These are phyloP conservation scores for Ennomos erosarius DNA, from an alignment of 2,888 invertebrate species.

Conservation along the genomic window DNA sequence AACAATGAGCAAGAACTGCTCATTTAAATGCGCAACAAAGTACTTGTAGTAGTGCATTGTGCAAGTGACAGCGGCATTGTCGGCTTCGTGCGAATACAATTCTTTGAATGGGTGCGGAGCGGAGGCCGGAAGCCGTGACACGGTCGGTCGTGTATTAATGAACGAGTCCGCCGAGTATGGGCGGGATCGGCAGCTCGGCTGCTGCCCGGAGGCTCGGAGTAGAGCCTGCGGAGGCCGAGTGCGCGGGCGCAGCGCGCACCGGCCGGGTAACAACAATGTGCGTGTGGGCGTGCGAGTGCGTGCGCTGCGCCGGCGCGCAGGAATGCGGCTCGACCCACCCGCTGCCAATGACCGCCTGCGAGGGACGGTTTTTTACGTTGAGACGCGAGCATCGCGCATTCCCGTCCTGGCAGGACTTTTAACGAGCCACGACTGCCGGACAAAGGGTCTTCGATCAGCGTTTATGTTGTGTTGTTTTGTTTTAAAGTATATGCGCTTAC, in stretches of 20 bases:
- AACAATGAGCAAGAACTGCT: slow-evolving; percentile 46
- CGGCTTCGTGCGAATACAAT: slow-evolving; percentile 70
- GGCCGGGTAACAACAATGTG: slow-evolving; percentile 38
- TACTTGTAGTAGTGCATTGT: slow-evolving; percentile 57
- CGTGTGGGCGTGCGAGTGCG: slow-evolving; percentile 72
- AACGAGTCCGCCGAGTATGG: slow-evolving; percentile 57
- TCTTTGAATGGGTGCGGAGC: slow-evolving; percentile 63
- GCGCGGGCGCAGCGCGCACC: slow-evolving; percentile 26
- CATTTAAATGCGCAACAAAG: slow-evolving; percentile 52
- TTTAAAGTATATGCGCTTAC: slow-evolving; percentile 34
- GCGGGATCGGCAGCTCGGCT: slow-evolving; percentile 1
- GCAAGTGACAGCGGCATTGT: slow-evolving; percentile 50
- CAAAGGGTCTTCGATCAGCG: slow-evolving; percentile 51
- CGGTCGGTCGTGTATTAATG: slow-evolving; percentile 77
- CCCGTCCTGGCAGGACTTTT: slow-evolving; percentile 71
- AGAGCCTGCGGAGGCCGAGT: background rate
- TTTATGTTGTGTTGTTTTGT: slow-evolving; percentile 38
- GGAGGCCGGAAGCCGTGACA: slow-evolving; percentile 77
- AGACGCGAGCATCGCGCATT: slow-evolving; percentile 66
- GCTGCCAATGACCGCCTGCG: slow-evolving; percentile 83
- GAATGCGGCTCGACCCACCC: slow-evolving; percentile 81
- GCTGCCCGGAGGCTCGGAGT: slow-evolving; percentile 3
- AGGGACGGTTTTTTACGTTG: slow-evolving; percentile 74
- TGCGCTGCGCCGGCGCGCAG: slow-evolving; percentile 71
- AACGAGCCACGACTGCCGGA: slow-evolving; percentile 60